Percentiles rank a stretch among this genome's conserved stretches.
phyloP scores from a whole-genome alignment of 2,797 vertebrate genomes.

The Sebastes taczanowskii region DNA sequence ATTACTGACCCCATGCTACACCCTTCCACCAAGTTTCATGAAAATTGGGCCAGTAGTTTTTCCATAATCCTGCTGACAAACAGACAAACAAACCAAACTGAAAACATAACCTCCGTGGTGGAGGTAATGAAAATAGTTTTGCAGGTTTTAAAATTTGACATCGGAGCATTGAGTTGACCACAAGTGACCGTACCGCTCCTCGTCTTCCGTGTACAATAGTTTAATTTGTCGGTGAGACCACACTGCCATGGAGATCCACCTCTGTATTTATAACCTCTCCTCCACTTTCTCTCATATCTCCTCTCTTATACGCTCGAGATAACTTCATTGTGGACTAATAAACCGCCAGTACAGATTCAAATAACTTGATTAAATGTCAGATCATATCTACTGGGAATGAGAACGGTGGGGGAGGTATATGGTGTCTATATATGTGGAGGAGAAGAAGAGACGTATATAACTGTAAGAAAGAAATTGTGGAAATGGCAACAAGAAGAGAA shows the following conservation, averaged over 20 bases:
- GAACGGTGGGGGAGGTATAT: not conserved
- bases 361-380: slow-evolving; percentile 23
- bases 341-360: not conserved
- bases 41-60: not conserved
- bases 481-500: not conserved
- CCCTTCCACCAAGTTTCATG: not conserved
- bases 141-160: not conserved
- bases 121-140: not conserved
- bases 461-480: not conserved
- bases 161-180: not conserved
- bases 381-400: not conserved
- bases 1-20: not conserved
- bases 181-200: not conserved
- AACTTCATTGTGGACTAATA: slow-evolving; percentile 25
- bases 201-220: not conserved
- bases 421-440: slow-evolving; percentile 1
- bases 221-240: slow-evolving; percentile 8
- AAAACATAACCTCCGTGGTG: not conserved
- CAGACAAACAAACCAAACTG: not conserved
- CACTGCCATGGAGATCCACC: slow-evolving; percentile 4
- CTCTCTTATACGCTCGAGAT: not conserved
- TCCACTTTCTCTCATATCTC: slow-evolving; percentile 4
- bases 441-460: not conserved
- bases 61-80: not conserved
- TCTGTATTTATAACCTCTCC: slow-evolving; percentile 12